These are phyloP conservation scores for Prosapia bicincta DNA, from an alignment of 2,888 invertebrate species.

Conservation along the genomic window DNA sequence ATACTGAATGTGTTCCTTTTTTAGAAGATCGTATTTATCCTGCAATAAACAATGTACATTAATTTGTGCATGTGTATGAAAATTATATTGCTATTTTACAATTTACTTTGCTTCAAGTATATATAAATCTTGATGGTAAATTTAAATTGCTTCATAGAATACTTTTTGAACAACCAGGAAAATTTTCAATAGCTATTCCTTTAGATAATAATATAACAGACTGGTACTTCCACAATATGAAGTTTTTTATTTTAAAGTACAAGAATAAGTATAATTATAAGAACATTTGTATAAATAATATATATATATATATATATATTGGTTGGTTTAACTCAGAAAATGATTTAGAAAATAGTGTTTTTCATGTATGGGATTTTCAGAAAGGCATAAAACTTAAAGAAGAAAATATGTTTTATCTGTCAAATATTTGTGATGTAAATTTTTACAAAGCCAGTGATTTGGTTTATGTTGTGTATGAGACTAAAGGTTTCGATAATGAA, in stretches of 20 bases:
- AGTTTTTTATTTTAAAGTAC: too few species aligned
- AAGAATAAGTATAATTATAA: too few species aligned
- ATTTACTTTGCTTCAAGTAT: background rate
- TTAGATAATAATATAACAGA: background rate
- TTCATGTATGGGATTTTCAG: background rate
- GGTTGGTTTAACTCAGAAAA: background rate
- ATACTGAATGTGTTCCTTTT: background rate
- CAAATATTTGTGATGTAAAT: background rate
- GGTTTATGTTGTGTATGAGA: background rate
- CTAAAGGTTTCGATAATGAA: background rate
- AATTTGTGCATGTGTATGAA: background rate
- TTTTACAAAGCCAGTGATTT: background rate
- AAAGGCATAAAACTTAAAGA: background rate
- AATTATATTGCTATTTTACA: background rate
- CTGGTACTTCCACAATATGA: too few species aligned
- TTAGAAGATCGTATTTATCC: background rate
- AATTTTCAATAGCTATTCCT: background rate
- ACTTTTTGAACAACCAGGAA: background rate
- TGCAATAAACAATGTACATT: background rate
- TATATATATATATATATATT: too few species aligned
- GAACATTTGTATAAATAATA: background rate
- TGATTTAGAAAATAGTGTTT: background rate
- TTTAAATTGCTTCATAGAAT: background rate
- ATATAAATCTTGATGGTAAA: background rate
- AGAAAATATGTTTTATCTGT: background rate